These are phyloP conservation scores for Caenorhabditis latens DNA, from an alignment of 1,140 invertebrate species.

Conservation along the genomic window DNA sequence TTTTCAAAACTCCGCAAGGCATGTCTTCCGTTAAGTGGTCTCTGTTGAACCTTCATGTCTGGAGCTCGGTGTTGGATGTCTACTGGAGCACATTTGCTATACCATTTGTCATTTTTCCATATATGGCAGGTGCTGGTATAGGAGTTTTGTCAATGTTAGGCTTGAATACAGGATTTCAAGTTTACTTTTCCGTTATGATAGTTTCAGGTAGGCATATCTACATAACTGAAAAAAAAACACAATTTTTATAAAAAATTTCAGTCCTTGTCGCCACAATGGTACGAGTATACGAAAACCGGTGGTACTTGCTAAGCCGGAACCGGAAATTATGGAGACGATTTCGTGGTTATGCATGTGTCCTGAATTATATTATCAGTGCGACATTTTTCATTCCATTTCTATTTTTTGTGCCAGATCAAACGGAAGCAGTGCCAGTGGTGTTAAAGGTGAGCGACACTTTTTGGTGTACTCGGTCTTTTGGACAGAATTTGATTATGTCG, in stretches of 20 bases:
- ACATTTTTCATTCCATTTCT: slow-evolving; percentile 2
- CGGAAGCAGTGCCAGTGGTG: neutral
- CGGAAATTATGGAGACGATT: neutral
- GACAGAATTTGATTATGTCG: neutral
- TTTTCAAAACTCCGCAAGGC: slow-evolving; percentile 2
- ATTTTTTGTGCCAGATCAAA: slow-evolving; percentile 29
- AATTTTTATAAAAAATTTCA: neutral
- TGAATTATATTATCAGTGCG: neutral
- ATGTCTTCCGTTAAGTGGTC: slow-evolving; percentile 31
- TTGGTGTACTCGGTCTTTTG: neutral
- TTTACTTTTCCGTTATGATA: slow-evolving; percentile 1
- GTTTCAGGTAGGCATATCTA: neutral
- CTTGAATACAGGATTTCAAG: slow-evolving; percentile 25
- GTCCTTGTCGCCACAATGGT: slow-evolving; percentile 11
- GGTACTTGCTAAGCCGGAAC: neutral
- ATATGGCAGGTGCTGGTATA: slow-evolving; percentile 11
- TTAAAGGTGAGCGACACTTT: neutral
- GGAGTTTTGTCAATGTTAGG: slow-evolving; percentile 6
- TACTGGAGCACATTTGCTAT: slow-evolving; percentile 24
- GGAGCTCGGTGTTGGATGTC: slow-evolving; percentile 21
- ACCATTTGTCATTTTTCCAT: slow-evolving; percentile 23
- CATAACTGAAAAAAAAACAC: neutral
- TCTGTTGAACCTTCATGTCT: slow-evolving; percentile 7
- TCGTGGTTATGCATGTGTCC: neutral
- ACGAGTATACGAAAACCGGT: neutral